Conservation (phyloP, 2,888 invertebrate genomes). For the Xiphydria camelus region DNA sequence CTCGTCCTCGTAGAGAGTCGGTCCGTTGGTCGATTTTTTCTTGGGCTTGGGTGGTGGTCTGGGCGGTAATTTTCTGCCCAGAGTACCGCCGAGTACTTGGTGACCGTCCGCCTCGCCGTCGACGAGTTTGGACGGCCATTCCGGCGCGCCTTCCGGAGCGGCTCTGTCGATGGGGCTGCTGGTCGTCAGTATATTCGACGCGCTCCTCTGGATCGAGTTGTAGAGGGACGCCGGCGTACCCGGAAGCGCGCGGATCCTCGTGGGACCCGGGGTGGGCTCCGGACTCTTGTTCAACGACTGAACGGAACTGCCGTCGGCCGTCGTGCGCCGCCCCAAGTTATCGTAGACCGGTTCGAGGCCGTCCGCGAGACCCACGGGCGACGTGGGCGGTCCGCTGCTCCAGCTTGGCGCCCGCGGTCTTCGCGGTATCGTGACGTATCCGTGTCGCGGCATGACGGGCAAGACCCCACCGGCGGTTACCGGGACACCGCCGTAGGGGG, state of each 20-base stretch:
- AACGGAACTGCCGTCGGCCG: conserved; percentile 83
- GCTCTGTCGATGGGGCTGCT: conserved; percentile 47
- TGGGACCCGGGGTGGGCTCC: conserved; percentile 61
- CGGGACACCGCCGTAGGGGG: conserved; percentile 18
- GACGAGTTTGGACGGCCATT: conserved; percentile 59
- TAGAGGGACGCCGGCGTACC: conserved; percentile 62
- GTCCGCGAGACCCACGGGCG: conserved; percentile 57
- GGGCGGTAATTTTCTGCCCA: conserved; percentile 73
- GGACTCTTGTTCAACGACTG: conserved; percentile 76
- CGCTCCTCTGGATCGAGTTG: conserved; percentile 43
- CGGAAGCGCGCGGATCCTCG: conserved; percentile 69
- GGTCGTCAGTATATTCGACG: conserved; percentile 38
- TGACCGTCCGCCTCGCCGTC: conserved; percentile 64
- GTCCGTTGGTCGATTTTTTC: conserved; percentile 74
- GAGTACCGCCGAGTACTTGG: conserved; percentile 61
- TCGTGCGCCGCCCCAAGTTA: conserved; percentile 81
- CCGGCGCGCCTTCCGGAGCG: conserved; percentile 58
- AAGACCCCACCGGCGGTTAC: too few relatives aligned
- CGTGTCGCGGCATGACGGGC: conserved; percentile 74
- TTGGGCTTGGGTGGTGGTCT: conserved; percentile 79
- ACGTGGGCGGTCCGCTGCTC: conserved; percentile 69
- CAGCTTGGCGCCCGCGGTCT: conserved; percentile 82
- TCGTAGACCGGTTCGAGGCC: conserved; percentile 81
- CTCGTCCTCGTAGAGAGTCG: conserved; percentile 84
- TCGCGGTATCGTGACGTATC: conserved; percentile 85